A percentile compares a stretch with the other conserved stretches of the same genome.
phyloP scores from a whole-genome alignment of 2,888 invertebrate species.

The Ptilodon capucinus region DNA sequence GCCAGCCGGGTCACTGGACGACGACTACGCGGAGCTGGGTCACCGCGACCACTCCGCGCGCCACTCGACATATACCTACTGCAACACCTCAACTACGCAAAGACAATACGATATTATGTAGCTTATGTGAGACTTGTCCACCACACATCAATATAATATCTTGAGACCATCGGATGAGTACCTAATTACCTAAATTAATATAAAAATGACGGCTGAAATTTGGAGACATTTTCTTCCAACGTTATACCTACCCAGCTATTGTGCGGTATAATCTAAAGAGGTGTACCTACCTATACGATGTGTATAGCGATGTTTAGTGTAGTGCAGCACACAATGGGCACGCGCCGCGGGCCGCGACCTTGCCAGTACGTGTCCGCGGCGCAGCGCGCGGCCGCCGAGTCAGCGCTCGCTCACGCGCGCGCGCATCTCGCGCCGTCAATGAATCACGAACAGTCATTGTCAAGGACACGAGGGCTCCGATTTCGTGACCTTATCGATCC shows the following conservation, averaged over 20 bases:
- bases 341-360: slow-evolving; percentile 6
- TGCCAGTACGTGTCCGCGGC: slow-evolving; percentile 18
- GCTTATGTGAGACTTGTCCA: too few species aligned
- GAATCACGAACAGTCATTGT: slow-evolving; percentile 39
- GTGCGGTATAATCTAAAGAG: slow-evolving; percentile 7
- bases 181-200: too few species aligned
- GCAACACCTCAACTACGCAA: too few species aligned
- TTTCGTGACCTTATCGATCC: background rate
- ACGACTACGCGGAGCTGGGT: background rate
- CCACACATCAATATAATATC: too few species aligned
- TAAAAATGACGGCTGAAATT: too few species aligned
- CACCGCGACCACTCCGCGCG: background rate
- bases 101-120: too few species aligned
- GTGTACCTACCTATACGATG: too few species aligned
- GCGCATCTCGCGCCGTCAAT: slow-evolving; percentile 16
- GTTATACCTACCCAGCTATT: background rate
- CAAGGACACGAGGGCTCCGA: slow-evolving; percentile 36
- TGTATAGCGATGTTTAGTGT: background rate
- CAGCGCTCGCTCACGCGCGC: slow-evolving; percentile 14
- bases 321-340: slow-evolving; percentile 6
- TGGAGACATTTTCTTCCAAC: background rate
- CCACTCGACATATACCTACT: too few species aligned
- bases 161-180: too few species aligned
- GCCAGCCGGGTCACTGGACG: slow-evolving; percentile 12
- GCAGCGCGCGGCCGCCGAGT: slow-evolving; percentile 13